Evolutionary conservation across 1,140 invertebrate species (phyloP), one percentile per base, ranked within the genome.

Genomic region (Sweltsa coloradensis): DNA sequence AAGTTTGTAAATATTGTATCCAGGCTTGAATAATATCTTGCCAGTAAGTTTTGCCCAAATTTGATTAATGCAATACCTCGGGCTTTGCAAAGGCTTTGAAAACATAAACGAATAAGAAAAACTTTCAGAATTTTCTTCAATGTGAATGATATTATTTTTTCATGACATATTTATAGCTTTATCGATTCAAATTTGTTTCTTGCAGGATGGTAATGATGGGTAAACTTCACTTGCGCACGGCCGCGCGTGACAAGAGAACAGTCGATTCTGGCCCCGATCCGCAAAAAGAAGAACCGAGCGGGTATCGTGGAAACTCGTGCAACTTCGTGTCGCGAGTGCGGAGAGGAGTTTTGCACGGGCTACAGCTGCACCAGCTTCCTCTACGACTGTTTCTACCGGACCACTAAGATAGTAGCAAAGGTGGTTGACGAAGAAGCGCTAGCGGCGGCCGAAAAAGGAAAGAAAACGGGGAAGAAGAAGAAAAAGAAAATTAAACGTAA

Each of bases 301-400:
- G 80, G 84, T 1, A 79, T 86, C 43, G 73, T 83, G n/a, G 83
- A 88, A 58, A 83, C 77, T 5, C 74, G 80, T 1, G 51, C 52
- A 43, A 72, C 80, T 6, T 66, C 81, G 34, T 91, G 88, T 59
- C 55, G 65, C 1, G 83, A 89, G 58, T 92, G 88, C 54, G 79
- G 80, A 2, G 85, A 89, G 58, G 88, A 92, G 62, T 84, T 87
- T 66, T 92, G 88, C 58, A 76, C 74, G 56, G 81, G 83, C 65
- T 66, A 68, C 34, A 57, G 57, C 23, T 73, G 73, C 49, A 66
- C 65, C 11, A 71, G 73, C 18, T 65, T 72, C 49, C 55, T 66
- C 0, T 75, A 74, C 49, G 70, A 74, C 3, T 13, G 7, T 13
- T 49, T 27, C 39, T 5, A 25, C 6, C 47, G 47, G 22, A 23